Evolutionary conservation across 2,888 invertebrate species (phyloP), one percentile per base, ranked within the genome.

Genomic region (Dasypogon diadema): DNA sequence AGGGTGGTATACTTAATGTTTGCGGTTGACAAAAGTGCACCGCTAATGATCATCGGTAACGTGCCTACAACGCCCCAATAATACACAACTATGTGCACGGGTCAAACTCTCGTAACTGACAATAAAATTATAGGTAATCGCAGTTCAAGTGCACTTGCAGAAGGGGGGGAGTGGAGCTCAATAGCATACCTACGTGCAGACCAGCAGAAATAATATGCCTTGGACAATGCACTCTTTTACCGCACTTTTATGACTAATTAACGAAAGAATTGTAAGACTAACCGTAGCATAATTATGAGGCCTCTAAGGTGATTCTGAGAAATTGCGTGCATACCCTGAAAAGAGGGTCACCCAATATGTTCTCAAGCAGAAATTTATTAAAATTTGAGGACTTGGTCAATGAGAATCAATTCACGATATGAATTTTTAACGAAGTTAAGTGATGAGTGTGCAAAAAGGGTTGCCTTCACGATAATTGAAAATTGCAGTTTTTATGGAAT

Each of bases 1-100:
- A 10, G 60, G 76, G 76, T 76, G 60, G 72, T 73, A 60, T 63
- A 54, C 21, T 42, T 42, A 73, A 73, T 73, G 73, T 76, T 73
- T 76, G 73, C 63, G 65, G 73, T 76, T 73, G 72, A 72, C 58
- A 73, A 76, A 76, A 72, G 76, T 26, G 65, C 63, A 55, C 76
- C 76, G 76, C 76, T 76, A 76, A 76, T 76, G 76, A 76, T 73
- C 16, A 37, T 37, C 21, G 37, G 56, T 10, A n/a, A 37, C 18
- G 30, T n/a, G 18, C 18, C 8, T 21, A 18, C 18, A 21, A 60
- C 60, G 60, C 60, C 37, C 37, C 21, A 26, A 21, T 37, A 60
- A 60, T 60, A 37, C 18, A 26, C 18, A 26, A 14, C 8, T 16
- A 16, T 16, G 30, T 56, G n/a, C 10, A 24, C 26, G 10, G 12